Evolutionary conservation across 2,797 vertebrate genomes (phyloP).

Genomic region (Argyrosomus regius): DNA sequence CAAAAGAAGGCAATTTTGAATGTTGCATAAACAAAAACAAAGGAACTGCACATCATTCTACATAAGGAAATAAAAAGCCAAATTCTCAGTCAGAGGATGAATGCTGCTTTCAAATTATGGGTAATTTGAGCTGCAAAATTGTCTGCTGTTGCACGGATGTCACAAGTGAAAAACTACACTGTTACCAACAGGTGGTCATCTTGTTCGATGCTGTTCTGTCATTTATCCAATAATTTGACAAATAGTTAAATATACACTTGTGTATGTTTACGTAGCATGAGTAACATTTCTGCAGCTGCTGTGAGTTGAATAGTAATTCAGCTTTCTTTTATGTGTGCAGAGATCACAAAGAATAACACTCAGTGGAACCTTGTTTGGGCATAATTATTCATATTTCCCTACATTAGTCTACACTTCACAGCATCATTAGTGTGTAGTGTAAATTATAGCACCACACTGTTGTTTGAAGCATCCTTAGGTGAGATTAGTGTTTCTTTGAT

Average conservation of each 20-base stretch:
- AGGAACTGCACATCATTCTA: background rate
- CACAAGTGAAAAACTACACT: background rate
- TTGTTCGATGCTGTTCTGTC: background rate
- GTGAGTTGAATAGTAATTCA: background rate
- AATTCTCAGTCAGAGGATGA: no score
- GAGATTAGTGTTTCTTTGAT: background rate
- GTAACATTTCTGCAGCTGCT: background rate
- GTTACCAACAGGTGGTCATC: background rate
- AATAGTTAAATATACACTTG: background rate
- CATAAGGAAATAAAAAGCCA: background rate
- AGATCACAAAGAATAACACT: background rate
- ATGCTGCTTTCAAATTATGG: background rate
- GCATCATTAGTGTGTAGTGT: constrained; percentile 9
- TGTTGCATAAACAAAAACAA: background rate
- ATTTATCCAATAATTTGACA: background rate
- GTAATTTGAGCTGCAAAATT: background rate
- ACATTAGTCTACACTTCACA: constrained; percentile 20
- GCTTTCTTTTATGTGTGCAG: background rate
- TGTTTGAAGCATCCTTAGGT: background rate
- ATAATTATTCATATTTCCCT: constrained; percentile 29
- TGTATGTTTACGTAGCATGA: background rate
- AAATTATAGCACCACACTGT: background rate
- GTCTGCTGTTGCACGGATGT: background rate
- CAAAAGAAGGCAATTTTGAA: background rate
- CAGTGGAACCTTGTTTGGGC: constrained; percentile 11